A percentile compares a stretch with the other conserved stretches of the same genome.
phyloP scores from a whole-genome alignment of 2,113 vertebrate species.

The Notothenia rossii region DNA sequence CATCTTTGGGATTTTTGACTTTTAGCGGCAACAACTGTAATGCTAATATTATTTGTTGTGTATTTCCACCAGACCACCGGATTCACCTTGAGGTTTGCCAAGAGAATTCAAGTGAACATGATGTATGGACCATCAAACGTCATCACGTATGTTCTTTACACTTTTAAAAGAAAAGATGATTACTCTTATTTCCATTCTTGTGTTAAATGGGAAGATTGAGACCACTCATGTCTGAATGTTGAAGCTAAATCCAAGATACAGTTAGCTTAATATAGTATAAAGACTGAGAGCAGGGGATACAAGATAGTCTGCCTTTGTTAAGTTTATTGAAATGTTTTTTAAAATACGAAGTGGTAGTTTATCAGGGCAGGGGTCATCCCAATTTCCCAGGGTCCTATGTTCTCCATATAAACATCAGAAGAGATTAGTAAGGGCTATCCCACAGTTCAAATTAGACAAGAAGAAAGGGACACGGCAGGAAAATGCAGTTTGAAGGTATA shows the following conservation, averaged over 20 bases:
- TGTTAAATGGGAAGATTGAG: background rate
- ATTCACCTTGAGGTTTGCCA: slow-evolving; percentile 93
- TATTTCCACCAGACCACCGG: slow-evolving; percentile 88
- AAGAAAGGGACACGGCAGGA: too few relatives aligned
- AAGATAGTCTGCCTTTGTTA: background rate
- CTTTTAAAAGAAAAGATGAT: background rate
- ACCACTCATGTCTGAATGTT: background rate
- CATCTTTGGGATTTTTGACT: background rate
- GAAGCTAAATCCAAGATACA: background rate
- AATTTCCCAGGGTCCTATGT: too few relatives aligned
- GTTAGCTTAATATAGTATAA: background rate
- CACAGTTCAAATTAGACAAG: too few relatives aligned
- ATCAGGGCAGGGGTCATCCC: too few relatives aligned
- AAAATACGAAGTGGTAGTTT: too few relatives aligned
- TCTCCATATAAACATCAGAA: too few relatives aligned
- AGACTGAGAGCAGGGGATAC: background rate
- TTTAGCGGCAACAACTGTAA: background rate
- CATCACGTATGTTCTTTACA: slow-evolving; percentile 85
- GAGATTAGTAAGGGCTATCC: too few relatives aligned
- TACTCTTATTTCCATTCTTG: background rate
- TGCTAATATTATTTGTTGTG: background rate
- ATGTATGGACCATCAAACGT: slow-evolving; percentile 83
- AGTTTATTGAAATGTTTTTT: background rate
- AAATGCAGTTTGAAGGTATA: too few relatives aligned
- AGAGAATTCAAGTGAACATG: slow-evolving; percentile 93